Percentiles rank a stretch among this genome's conserved stretches.
These are phyloP conservation scores for Elaeidobius kamerunicus DNA, from an alignment of 2,888 invertebrate species.

Conservation along the genomic window DNA sequence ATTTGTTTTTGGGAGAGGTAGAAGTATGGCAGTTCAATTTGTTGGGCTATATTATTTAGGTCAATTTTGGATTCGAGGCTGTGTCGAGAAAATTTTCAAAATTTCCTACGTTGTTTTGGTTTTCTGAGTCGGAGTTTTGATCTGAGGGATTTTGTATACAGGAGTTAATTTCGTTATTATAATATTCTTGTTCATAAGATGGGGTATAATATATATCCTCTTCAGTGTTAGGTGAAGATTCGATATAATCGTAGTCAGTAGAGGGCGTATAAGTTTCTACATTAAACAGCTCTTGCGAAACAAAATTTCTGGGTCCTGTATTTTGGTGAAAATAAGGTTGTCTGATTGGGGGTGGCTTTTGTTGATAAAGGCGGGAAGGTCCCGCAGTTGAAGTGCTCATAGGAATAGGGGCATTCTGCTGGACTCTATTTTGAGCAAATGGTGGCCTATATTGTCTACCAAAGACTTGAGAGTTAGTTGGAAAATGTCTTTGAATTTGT, in stretches of 20 bases:
- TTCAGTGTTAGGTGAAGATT: neutral
- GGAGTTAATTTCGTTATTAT: neutral
- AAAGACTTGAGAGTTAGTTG: slow-evolving; percentile 11
- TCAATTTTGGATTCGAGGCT: slow-evolving; percentile 2
- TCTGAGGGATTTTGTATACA: neutral
- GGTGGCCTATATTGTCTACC: neutral
- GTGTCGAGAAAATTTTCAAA: slow-evolving; percentile 15
- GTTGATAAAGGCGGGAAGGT: neutral
- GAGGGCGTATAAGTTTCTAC: neutral
- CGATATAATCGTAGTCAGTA: neutral
- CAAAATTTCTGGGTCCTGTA: slow-evolving; percentile 8
- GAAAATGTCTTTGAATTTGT: slow-evolving; percentile 2
- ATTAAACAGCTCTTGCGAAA: slow-evolving; percentile 16
- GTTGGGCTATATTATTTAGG: slow-evolving; percentile 15
- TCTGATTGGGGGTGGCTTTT: neutral
- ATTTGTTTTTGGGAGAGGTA: neutral
- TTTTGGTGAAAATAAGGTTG: neutral
- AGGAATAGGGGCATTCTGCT: slow-evolving; percentile 1
- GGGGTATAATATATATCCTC: neutral
- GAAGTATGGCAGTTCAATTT: slow-evolving; percentile 2
- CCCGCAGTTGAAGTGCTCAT: slow-evolving; percentile 2
- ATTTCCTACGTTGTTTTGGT: slow-evolving; percentile 3
- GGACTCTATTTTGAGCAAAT: neutral
- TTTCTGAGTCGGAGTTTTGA: neutral
- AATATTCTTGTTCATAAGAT: neutral